These are phyloP conservation scores for Amazona vittata DNA, from an alignment of 2,113 vertebrate genomes.

Conservation along the genomic window DNA sequence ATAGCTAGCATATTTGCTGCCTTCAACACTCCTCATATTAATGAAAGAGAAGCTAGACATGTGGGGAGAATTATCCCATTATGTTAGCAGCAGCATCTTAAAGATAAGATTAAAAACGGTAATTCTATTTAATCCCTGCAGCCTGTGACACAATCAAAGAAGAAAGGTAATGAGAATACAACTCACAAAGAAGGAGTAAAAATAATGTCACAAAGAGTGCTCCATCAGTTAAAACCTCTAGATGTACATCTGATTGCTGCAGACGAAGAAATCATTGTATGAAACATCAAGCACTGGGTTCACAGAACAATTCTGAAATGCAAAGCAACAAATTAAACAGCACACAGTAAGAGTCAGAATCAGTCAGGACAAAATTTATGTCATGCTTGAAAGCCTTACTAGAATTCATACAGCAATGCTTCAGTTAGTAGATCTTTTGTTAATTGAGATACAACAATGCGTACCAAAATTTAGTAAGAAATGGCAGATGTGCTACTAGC, in stretches of 20 bases:
- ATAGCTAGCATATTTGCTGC: background rate
- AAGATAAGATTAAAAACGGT: conserved; percentile 33
- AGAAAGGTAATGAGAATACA: conserved; percentile 10
- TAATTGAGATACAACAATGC: conserved; percentile 63
- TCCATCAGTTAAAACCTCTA: conserved; percentile 19
- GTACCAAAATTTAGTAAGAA: conserved; percentile 72
- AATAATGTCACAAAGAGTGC: conserved; percentile 38
- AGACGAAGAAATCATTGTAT: conserved; percentile 10
- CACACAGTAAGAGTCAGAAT: conserved; percentile 55
- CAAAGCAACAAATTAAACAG: conserved; percentile 49
- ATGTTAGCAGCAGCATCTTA: background rate
- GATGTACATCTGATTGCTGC: conserved; percentile 7
- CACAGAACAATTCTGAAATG: conserved; percentile 53
- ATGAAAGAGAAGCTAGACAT: background rate
- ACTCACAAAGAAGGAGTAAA: background rate
- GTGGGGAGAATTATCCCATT: conserved; percentile 25
- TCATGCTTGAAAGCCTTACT: conserved; percentile 63
- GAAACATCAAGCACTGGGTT: conserved; percentile 19
- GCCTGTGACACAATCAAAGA: conserved; percentile 16
- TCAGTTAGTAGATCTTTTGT: conserved; percentile 68
- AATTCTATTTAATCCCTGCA: conserved; percentile 45
- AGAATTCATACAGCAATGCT: conserved; percentile 47
- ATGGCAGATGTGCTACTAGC: conserved; percentile 71
- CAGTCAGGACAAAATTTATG: conserved; percentile 57
- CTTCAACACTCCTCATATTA: conserved; percentile 13